Base-by-base conservation (phyloP, 2,888 invertebrate genomes). In the Ischnus inquisitorius region DNA sequence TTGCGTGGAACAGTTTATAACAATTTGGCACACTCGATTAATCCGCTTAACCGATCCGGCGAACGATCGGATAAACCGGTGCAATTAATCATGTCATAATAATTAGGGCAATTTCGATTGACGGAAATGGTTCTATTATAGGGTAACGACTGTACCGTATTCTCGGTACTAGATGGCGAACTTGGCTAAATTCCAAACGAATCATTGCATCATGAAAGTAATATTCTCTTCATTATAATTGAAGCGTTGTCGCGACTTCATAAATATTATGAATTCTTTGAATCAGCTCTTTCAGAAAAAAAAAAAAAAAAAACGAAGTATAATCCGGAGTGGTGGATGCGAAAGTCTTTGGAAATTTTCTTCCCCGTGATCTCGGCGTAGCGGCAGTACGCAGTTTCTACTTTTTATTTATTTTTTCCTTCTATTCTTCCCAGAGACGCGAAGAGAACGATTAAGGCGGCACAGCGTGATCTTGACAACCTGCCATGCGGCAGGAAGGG, bases 381-480 rank as follows among this genome's bases (percentile, higher is more conserved):
- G 72, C 60, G 48, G 69, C 68, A 71, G 60, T 69, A 46, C 51
- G 16, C 68, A 76, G 69, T 54, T 57, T 41, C 22, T 57, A 10
- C 19, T 39, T 60, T 39, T 41, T 43, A 14, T 43, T 75, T 82
- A 84, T 51, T 72, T 46, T 72, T 48, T 84, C 60, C 25, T 74
- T 82, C 62, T 78, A 39, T 25, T 34, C 6, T 64, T 65, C 39
- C 25, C 72, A 54, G 51, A 77, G 64, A 86, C 85, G 87, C 88
- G 89, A 88, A 86, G 87, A 88, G 87, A 88, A 87, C 87, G 89
- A 91, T 93, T 91, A 92, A 92, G 91, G 90, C 85, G 86, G 85
- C 60, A 71, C 85, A 84, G 90, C 91, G 90, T 93, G 93, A 92
- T 88, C 88, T 88, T 93, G 92, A 93, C 92, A 92, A 91, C 87